Conservation (phyloP, 2,888 invertebrate species). For the Sarcophaga subvicina region DNA sequence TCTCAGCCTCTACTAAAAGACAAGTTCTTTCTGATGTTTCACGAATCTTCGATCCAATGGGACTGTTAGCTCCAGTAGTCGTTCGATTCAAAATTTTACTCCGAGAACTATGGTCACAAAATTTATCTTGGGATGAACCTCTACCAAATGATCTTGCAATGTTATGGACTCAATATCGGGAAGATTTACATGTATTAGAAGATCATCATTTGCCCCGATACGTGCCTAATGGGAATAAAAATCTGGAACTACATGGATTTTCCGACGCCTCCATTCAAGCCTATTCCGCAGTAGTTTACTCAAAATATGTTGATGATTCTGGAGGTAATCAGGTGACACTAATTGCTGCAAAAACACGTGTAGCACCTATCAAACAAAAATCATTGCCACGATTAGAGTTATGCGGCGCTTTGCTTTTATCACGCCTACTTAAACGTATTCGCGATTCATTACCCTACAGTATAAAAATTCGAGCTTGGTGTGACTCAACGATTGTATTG, state of each 20-base stretch:
- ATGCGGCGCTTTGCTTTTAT: slow-evolving; percentile 36
- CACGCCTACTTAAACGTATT: slow-evolving; percentile 40
- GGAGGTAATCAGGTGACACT: not conserved
- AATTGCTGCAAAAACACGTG: slow-evolving; percentile 41
- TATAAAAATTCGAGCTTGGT: slow-evolving; percentile 25
- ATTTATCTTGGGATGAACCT: slow-evolving; percentile 34
- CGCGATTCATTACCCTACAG: slow-evolving; percentile 7
- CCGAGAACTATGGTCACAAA: slow-evolving; percentile 24
- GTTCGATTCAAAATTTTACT: slow-evolving; percentile 45
- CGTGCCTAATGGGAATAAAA: not conserved
- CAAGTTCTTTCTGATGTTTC: slow-evolving; percentile 34
- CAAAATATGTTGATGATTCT: not conserved
- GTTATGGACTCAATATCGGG: slow-evolving; percentile 19
- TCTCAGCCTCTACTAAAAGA: not conserved
- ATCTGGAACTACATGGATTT: slow-evolving; percentile 31
- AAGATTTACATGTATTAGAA: not conserved
- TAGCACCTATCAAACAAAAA: slow-evolving; percentile 40
- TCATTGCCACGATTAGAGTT: slow-evolving; percentile 31
- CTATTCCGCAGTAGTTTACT: slow-evolving; percentile 10
- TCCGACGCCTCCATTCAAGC: slow-evolving; percentile 40
- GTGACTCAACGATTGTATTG: slow-evolving; percentile 47
- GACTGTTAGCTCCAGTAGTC: slow-evolving; percentile 32
- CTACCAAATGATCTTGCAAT: slow-evolving; percentile 10
- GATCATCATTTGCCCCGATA: not conserved
- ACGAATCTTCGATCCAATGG: slow-evolving; percentile 38